These are phyloP conservation scores for Donacobius atricapilla DNA, from an alignment of 2,113 vertebrate species.

Conservation along the genomic window DNA sequence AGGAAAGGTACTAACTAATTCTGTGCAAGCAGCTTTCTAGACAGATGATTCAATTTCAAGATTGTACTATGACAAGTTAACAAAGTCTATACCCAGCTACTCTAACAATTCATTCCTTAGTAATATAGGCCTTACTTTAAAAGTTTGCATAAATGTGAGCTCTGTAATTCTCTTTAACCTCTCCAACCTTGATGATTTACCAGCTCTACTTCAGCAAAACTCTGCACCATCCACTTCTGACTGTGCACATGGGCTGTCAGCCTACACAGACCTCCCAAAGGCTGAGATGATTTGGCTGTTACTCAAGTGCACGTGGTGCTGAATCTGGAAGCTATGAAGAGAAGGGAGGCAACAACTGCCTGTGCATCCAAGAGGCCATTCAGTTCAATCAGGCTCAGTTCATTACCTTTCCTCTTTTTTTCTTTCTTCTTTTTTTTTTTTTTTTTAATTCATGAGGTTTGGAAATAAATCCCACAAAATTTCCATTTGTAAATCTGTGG, in stretches of 20 bases:
- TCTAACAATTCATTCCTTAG: neutral
- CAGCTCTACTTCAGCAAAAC: neutral
- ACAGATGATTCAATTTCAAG: neutral
- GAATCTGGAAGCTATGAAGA: neutral
- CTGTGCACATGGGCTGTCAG: neutral
- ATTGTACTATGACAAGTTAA: neutral
- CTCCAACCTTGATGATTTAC: neutral
- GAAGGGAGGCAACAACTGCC: neutral
- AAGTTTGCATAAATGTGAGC: neutral
- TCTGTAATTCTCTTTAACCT: neutral
- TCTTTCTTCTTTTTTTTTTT: no score
- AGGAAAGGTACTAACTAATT: neutral
- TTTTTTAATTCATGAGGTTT: neutral
- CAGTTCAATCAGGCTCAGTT: neutral
- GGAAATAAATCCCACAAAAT: neutral
- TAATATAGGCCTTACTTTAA: fast-evolving
- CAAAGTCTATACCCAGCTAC: neutral
- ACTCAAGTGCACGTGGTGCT: neutral
- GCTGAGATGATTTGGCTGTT: neutral
- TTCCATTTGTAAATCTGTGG: neutral
- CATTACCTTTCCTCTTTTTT: no score
- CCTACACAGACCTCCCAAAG: neutral
- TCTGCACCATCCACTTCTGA: neutral
- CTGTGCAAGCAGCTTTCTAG: neutral
- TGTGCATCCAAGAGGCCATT: neutral